Base-by-base conservation (phyloP, 1,140 invertebrate species). In the Pemphigus obesinymphae region DNA sequence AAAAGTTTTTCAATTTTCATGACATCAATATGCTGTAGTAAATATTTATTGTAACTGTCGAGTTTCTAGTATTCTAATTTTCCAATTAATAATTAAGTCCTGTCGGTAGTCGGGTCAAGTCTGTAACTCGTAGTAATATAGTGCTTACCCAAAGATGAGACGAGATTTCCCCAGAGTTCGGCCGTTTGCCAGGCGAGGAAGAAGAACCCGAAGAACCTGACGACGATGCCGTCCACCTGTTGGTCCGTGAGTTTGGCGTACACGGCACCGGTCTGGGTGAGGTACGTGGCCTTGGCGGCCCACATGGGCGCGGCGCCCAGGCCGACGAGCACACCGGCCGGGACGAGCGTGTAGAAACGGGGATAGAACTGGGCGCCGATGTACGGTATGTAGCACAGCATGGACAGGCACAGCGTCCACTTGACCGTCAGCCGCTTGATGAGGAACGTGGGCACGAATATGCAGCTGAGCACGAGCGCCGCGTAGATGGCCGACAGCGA, bases 171-270 rank as follows among this genome's bases (percentile, higher is more conserved):
- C 95, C 95, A 95, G 11, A 97, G 91, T 87, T 97, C 95, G 82
- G 96, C 94, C 0, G 94, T 95, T 86, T 99, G 97, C 92, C 97
- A 98, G 82, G 96, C 92, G 83, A 98, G 92, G 89, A 99, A 99
- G 91, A 99, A 99, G 89, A 98, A 95, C 31, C 97, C 97, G 87
- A 99, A 99, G 90, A 98, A 98, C 84, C 95, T 88, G 53, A 97
- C 95, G 78, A 98, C 94, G 83, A 97, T 95, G 8, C 93, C 94
- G 86, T 97, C 95, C 8, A 94, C 91, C 0, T 93, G 90, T 85
- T 96, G 93, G 83, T 95, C 94, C 17, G 93, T 95, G 55, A 96
- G 88, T 85, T 95, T 94, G 6, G 94, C 94, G 88, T 95, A 95
- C 83, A 96, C 93, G 58, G 94, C 93, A 26, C 94, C 96, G 8